phyloP scores from a whole-genome alignment of 2,797 vertebrate genomes.

The Lindbergichthys nudifrons region DNA sequence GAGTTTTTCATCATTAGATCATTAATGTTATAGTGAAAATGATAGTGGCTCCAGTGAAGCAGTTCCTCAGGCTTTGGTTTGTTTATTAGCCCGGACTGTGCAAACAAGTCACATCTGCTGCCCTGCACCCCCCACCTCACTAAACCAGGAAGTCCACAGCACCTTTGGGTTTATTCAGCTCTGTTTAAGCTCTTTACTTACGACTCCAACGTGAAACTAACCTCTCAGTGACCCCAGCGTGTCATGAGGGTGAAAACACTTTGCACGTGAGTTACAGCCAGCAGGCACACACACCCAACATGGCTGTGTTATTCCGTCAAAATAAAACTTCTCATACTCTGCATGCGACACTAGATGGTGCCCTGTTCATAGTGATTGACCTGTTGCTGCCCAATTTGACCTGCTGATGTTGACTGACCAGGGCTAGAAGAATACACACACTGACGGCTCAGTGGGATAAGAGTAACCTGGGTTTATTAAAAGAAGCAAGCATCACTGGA shows the following conservation, averaged over 20 bases:
- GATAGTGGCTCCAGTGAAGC: neutral
- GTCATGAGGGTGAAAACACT: neutral
- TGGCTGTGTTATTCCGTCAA: conserved; percentile 7
- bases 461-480: neutral
- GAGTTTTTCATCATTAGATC: neutral
- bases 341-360: conserved; percentile 78
- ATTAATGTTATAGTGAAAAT: neutral
- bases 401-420: conserved; percentile 21
- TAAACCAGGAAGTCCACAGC: conserved; percentile 5
- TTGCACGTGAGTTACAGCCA: neutral
- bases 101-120: conserved; percentile 57
- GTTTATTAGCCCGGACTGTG: conserved; percentile 33
- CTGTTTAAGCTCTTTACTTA: neutral
- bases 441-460: neutral
- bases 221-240: neutral
- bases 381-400: conserved; percentile 64
- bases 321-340: conserved; percentile 51
- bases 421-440: neutral
- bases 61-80: conserved; percentile 4
- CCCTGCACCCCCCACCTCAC: neutral
- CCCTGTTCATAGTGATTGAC: conserved; percentile 75
- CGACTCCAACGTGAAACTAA: neutral
- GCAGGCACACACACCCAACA: conserved; percentile 8
- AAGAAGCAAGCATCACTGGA: neutral
- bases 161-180: conserved; percentile 17